Conservation (phyloP, 1,140 invertebrate genomes). For the Cydia splendana region DNA sequence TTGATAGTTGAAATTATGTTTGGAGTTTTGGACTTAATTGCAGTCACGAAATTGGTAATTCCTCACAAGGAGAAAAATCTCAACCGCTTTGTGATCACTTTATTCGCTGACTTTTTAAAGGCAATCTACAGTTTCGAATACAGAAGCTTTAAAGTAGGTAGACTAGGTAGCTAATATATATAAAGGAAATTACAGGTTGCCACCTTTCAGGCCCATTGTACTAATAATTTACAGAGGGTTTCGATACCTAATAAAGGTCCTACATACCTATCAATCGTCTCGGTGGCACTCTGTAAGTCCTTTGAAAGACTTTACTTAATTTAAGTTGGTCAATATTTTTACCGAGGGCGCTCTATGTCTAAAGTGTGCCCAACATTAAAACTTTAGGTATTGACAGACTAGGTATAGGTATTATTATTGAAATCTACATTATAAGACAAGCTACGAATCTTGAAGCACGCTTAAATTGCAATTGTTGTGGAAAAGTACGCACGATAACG, state of each 20-base stretch:
- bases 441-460: neutral
- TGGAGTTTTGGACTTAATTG: neutral
- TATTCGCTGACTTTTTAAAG: neutral
- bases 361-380: slow-evolving; percentile 23
- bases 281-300: neutral
- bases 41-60: neutral
- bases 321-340: slow-evolving; percentile 23
- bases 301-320: neutral
- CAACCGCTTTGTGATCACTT: neutral
- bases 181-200: no score
- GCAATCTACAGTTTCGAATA: slow-evolving; percentile 4
- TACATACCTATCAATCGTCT: neutral
- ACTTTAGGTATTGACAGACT: slow-evolving; percentile 23
- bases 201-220: no score
- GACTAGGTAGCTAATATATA: no score
- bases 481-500: neutral
- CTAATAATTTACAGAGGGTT: no score
- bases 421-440: slow-evolving; percentile 14
- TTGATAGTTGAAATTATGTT: neutral
- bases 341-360: slow-evolving; percentile 15
- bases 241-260: neutral
- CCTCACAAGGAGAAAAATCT: neutral
- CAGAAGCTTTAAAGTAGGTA: no score
- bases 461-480: neutral
- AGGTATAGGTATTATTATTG: neutral